Evolutionary conservation across 2,888 invertebrate species (phyloP).

Genomic region (Reticulitermes lucifugus): DNA sequence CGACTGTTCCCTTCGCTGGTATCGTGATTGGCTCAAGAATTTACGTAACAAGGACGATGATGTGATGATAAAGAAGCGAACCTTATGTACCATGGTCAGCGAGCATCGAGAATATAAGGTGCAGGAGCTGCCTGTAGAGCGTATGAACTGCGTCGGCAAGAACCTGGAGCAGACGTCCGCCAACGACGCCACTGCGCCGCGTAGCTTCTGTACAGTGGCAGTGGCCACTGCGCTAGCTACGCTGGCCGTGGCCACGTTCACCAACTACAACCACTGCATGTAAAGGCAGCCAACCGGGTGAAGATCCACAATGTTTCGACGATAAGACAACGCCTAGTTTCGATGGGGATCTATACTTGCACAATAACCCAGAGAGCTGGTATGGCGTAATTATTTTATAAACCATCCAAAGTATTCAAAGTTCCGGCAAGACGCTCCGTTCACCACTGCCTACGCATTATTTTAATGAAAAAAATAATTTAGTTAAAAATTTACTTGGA

Average conservation of each 20-base stretch:
- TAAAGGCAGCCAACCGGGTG: background rate
- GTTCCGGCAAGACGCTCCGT: no score
- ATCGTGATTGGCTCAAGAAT: constrained; percentile 82
- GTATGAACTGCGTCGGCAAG: constrained; percentile 82
- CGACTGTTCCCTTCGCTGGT: constrained; percentile 91
- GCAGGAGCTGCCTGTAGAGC: constrained; percentile 83
- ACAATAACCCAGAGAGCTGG: no score
- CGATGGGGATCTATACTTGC: no score
- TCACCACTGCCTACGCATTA: no score
- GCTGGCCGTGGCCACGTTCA: background rate
- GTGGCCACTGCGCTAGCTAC: background rate
- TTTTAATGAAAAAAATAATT: no score
- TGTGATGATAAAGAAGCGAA: constrained; percentile 88
- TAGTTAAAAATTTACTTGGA: no score
- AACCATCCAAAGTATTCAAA: no score
- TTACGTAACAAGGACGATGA: constrained; percentile 86
- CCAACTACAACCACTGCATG: background rate
- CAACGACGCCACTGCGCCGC: background rate
- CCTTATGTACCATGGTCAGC: constrained; percentile 82
- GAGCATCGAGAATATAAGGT: constrained; percentile 88
- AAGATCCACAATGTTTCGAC: no score
- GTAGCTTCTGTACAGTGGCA: no score
- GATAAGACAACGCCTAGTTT: no score
- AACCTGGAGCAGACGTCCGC: constrained; percentile 55
- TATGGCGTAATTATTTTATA: no score